Base-by-base conservation (phyloP, 1,140 invertebrate species). In the Papilio machaon region DNA sequence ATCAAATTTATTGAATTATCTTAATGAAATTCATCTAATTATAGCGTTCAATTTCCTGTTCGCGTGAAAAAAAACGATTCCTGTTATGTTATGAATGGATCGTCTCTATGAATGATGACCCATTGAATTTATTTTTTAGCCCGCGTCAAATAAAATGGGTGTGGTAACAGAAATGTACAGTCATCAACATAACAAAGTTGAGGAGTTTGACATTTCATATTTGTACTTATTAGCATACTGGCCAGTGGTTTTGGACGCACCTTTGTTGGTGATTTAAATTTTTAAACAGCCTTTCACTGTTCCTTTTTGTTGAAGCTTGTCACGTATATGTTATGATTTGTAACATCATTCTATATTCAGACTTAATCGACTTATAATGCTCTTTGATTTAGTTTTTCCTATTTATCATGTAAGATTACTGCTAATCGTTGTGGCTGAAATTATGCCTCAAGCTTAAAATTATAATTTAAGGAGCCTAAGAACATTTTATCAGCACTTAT, bases 191-290 rank as follows among this genome's bases (percentile, higher is more conserved):
- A 87, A 90, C 89, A 89, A 86, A 88, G 84, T 85, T 83, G 80
- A 84, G 38, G 77, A 83, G 83, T 83, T 85, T 93, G 91, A 91
- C 91, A 90, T 93, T 92, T 91, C 87, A 83, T 88, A 85, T 88
- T 79, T 87, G 88, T 89, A 82, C 82, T 70, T 75, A 93, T 93
- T 93, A 92, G 87, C 91, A 93, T 93, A 93, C 90, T 90, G 90
- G 89, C 87, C 91, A 93, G 87, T 82, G 82, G 77, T 79, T 79
- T 70, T 85, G 85, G 85, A 90, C 86, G 79, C 79, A 77, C 81
- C 83, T 83, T 84, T 79, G 77, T 84, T 82, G 78, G 79, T 80
- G 82, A 86, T 87, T 85, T 88, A 85, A 83, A 88, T 83, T 87
- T 87, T 89, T 86, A 86, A 87, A 85, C 84, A 84, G 84, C 80